These are phyloP conservation scores for Aphrocallistes beatrix DNA, from an alignment of 37 sponge, comb jelly and placozoan species.

Conservation along the genomic window DNA sequence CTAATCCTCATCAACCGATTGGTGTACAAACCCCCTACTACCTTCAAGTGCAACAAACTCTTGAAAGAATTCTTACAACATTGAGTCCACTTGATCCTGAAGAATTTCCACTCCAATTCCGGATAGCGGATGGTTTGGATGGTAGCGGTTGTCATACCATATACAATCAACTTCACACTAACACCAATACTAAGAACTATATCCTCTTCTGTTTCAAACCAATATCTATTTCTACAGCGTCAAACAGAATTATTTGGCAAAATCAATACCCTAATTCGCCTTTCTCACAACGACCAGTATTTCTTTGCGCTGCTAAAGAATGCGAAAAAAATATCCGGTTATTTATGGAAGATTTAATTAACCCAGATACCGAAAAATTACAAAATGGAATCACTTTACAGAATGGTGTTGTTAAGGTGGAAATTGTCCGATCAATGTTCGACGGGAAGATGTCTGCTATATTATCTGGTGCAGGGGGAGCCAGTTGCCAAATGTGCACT, in stretches of 20 bases:
- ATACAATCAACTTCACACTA: neutral
- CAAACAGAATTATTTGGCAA: neutral
- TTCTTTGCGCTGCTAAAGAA: conserved; percentile 6
- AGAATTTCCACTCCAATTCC: conserved; percentile 9
- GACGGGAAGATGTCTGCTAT: neutral
- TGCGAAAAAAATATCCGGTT: neutral
- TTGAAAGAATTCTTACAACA: conserved; percentile 9
- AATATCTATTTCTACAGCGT: neutral
- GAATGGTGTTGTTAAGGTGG: neutral
- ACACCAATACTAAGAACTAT: neutral
- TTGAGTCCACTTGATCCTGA: neutral
- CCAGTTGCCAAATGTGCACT: too few species aligned
- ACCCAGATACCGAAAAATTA: neutral
- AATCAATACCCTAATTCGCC: neutral
- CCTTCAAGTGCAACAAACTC: conserved; percentile 6
- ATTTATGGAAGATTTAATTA: conserved; percentile 13
- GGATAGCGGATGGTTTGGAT: conserved; percentile 7
- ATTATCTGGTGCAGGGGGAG: neutral
- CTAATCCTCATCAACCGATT: conserved; percentile 14
- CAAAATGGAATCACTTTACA: neutral
- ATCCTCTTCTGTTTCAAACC: too few species aligned
- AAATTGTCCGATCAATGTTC: neutral
- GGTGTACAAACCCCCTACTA: conserved; percentile 19
- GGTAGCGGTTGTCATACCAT: neutral
- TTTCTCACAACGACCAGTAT: neutral